Evolutionary conservation across 1,140 invertebrate species (phyloP).

Genomic region (Heliconius eleuchia): DNA sequence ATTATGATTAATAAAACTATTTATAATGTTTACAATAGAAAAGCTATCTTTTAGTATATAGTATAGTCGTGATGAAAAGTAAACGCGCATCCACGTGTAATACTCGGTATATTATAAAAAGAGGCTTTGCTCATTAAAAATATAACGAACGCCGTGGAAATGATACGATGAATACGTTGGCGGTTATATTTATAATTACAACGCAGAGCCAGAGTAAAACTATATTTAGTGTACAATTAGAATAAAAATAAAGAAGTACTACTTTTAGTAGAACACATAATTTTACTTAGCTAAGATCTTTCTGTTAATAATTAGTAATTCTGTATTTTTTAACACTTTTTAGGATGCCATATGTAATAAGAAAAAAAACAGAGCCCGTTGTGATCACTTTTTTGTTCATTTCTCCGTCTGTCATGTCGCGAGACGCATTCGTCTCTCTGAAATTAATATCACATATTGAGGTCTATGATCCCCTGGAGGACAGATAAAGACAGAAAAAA

Average conservation of each 20-base stretch:
- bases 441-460: too few species aligned
- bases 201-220: background rate
- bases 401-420: too few species aligned
- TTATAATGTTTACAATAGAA: slow-evolving; percentile 5
- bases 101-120: background rate
- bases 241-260: background rate
- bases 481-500: too few species aligned
- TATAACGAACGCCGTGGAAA: slow-evolving; percentile 1
- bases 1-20: background rate
- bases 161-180: slow-evolving; percentile 8
- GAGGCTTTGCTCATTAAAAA: slow-evolving; percentile 10
- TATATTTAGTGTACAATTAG: background rate
- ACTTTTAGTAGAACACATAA: background rate
- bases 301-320: too few species aligned
- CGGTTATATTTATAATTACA: slow-evolving; percentile 4
- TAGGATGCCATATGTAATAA: too few species aligned
- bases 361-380: too few species aligned
- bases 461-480: too few species aligned
- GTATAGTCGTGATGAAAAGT: background rate
- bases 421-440: too few species aligned
- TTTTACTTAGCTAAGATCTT: too few species aligned
- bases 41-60: background rate
- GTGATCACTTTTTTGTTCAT: too few species aligned
- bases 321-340: too few species aligned
- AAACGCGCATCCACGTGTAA: background rate